Evolutionary conservation across 2,113 vertebrate genomes (phyloP).

Genomic region (Ariopsis seemanni): DNA sequence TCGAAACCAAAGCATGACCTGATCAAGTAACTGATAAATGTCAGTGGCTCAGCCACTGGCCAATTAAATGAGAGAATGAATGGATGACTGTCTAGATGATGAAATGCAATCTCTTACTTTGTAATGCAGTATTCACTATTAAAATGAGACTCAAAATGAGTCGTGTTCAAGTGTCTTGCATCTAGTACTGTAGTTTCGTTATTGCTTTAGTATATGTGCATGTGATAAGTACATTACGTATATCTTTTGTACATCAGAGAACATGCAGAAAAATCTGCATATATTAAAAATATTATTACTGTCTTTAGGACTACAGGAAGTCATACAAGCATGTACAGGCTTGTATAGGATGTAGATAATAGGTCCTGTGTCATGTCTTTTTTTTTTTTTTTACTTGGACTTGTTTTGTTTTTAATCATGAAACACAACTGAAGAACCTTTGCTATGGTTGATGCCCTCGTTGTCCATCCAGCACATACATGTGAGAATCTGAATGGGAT

Average conservation of each 20-base stretch:
- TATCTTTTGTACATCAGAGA: not conserved
- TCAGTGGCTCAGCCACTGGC: not conserved
- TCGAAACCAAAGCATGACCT: conserved; percentile 29
- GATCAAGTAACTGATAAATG: conserved; percentile 7
- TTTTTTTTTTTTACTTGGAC: not conserved
- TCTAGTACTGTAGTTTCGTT: not conserved
- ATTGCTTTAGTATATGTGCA: not conserved
- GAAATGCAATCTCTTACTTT: conserved; percentile 35
- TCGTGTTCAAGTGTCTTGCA: not conserved
- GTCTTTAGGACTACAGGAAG: no score
- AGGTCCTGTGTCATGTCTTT: not conserved
- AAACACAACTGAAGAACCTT: not conserved
- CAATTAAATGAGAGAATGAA: not conserved
- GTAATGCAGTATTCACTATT: conserved; percentile 51
- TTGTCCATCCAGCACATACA: not conserved
- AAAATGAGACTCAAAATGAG: conserved; percentile 45
- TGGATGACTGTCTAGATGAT: conserved; percentile 20
- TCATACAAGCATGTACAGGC: not conserved
- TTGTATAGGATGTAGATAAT: no score
- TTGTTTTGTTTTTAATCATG: not conserved
- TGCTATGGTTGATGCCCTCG: not conserved
- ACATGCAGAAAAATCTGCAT: not conserved
- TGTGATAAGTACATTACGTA: not conserved
- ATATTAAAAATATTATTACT: no score
- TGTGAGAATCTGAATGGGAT: not conserved